These are phyloP conservation scores for Drosophila lacertosa DNA, from an alignment of 1,140 invertebrate genomes.

Conservation along the genomic window DNA sequence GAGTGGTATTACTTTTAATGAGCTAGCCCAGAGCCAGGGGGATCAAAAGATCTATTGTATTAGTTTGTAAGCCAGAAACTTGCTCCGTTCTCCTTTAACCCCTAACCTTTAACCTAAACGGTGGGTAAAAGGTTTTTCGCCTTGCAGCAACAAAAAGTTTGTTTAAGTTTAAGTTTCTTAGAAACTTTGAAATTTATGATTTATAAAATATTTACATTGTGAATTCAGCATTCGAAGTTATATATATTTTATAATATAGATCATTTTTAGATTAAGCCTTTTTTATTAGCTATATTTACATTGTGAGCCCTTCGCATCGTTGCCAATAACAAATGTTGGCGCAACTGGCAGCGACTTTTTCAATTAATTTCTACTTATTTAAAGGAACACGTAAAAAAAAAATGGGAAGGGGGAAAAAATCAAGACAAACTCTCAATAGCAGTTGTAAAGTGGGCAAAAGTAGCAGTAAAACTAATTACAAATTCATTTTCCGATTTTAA, in stretches of 20 bases:
- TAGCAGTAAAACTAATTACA: slow-evolving; percentile 83
- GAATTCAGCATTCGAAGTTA: no score
- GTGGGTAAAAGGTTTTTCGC: no score
- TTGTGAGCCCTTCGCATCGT: slow-evolving; percentile 18
- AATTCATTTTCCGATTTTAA: slow-evolving; percentile 82
- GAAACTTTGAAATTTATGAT: no score
- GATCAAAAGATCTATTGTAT: background rate
- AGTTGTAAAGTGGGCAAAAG: slow-evolving; percentile 48
- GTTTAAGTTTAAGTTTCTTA: no score
- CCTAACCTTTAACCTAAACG: no score
- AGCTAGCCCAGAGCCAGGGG: background rate
- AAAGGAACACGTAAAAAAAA: slow-evolving; percentile 2
- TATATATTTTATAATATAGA: no score
- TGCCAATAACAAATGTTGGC: slow-evolving; percentile 38
- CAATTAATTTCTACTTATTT: slow-evolving; percentile 69
- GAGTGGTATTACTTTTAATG: background rate
- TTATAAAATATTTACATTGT: no score
- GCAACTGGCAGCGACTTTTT: slow-evolving; percentile 65
- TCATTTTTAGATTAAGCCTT: no score
- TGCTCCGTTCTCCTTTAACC: no score
- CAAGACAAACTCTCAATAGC: slow-evolving; percentile 46
- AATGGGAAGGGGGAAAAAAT: slow-evolving; percentile 26
- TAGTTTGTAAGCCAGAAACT: background rate
- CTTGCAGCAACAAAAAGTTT: no score
- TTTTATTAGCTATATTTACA: background rate